These are phyloP conservation scores for Psix sp. DNA, from an alignment of 1,140 invertebrate genomes.

Conservation along the genomic window DNA sequence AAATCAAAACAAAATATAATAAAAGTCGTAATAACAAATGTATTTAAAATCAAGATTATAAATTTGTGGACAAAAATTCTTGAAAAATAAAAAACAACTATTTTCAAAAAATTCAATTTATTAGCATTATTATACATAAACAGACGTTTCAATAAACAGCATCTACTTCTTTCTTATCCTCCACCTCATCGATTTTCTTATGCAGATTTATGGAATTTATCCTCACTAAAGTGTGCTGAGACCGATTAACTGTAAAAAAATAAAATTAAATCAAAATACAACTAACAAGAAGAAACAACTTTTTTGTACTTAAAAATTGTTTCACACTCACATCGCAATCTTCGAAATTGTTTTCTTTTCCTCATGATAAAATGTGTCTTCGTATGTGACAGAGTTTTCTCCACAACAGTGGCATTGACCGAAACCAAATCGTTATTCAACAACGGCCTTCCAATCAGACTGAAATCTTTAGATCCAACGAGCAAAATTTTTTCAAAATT, in stretches of 20 bases:
- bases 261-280: not conserved
- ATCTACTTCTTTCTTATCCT: not conserved
- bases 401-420: slow-evolving; percentile 91
- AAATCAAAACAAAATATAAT: too few relatives aligned
- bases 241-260: slow-evolving; percentile 19
- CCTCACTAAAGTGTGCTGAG: slow-evolving; percentile 17
- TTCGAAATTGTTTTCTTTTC: slow-evolving; percentile 85
- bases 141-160: not conserved
- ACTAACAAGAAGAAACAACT: not conserved
- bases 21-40: too few relatives aligned
- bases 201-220: slow-evolving; percentile 26
- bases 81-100: too few relatives aligned
- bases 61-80: too few relatives aligned
- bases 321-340: slow-evolving; percentile 82
- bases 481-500: slow-evolving; percentile 92
- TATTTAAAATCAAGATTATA: too few relatives aligned
- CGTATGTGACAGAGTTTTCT: slow-evolving; percentile 91
- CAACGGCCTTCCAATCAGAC: slow-evolving; percentile 88
- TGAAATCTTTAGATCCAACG: slow-evolving; percentile 90
- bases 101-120: too few relatives aligned
- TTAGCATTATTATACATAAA: too few relatives aligned
- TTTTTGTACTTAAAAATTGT: not conserved
- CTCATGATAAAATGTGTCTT: slow-evolving; percentile 86
- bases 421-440: slow-evolving; percentile 85
- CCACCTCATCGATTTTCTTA: slow-evolving; percentile 4